Evolutionary conservation across 2,113 vertebrate genomes (phyloP), one percentile per base, ranked within the genome.

Genomic region (Pao palembangensis): DNA sequence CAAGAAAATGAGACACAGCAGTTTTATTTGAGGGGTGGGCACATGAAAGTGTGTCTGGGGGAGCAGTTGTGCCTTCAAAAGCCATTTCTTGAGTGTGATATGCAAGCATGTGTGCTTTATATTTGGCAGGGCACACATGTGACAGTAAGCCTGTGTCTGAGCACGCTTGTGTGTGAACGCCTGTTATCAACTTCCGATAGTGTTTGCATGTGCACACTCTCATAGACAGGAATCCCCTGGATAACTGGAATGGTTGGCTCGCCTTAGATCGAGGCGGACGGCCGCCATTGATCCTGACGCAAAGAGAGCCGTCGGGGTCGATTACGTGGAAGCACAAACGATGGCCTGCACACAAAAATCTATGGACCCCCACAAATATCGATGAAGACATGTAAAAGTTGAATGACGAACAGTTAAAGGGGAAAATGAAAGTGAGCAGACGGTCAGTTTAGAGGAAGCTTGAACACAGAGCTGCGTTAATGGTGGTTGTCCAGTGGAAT

Each of bases 401-500:
- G 59, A 86, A 78, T 63, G 78, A 84, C 76, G 77, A 75, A 59
- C 65, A 69, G 79, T 78, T 81, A 66, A 80, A 60, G 50, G 52
- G 51, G 61, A 82, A 67, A 84, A 71, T 67, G 55, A 12, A 7
- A 75, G 75, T 55, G 75, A 77, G 57, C 64, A 61, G 51, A 75
- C 63, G 67, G 59, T 15, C 38, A 53, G 12, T 13, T 17, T 4
- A 47, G 44, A 16, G 44, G n/a, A 43, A 15, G 10, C 42, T 43
- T 15, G 42, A 47, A 47, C 15, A n/a, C 44, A 47, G n/a, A 47
- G 15, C 44, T 63, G 63, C 82, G 71, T 81, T 85, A 70, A 79
- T 80, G 70, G 68, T 25, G 38, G 64, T 73, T 65, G 79, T 68
- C 78, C 69, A 73, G 77, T 82, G 69, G 81, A 84, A 85, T 75